Evolutionary conservation across 2,888 invertebrate species (phyloP), one percentile per base, ranked within the genome.

Genomic region (Unio pictorum): DNA sequence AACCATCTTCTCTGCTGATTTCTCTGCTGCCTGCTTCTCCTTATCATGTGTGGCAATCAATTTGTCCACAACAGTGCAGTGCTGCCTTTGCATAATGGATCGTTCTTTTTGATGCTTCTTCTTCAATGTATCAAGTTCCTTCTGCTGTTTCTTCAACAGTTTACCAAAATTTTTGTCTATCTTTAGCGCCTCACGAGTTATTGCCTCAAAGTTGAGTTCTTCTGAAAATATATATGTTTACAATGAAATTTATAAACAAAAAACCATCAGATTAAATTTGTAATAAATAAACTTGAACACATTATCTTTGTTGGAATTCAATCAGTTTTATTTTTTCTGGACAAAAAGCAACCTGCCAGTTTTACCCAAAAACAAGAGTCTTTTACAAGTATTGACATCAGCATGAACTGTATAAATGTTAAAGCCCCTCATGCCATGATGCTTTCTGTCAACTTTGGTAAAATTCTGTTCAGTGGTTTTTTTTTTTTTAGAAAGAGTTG

Each of bases 81-180:
- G 91, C 70, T 90, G 90, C 76, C 90, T 98, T 91, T 99, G 98
- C 89, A 99, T 93, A 54, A 94, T 91, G 86, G 94, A 92, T 88
- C 96, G 94, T 90, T 99, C 98, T 89, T 99, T 99, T 79, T 94
- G 93, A 86, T 99, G 98, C 69, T 95, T 94, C 89, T 98, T 98
- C 88, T 94, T 94, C 91, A 98, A 91, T 7, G 95, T 92, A 71
- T 99, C 99, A 66, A 87, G 66, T 61, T 99, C 99, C 87, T 99
- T 99, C 90, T 96, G 95, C 87, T 99, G 98, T 89, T 98, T 99
- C 85, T 97, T 95, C 63, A 95, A 94, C 56, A 96, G 94, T 91
- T 99, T 99, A 64, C 84, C 79, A 78, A 82, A 89, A 34, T 74
- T 77, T 76, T 89, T 89, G 74, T 88, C 88, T 58, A 79, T 80